Conservation (phyloP, 2,113 vertebrate species). For the Callipepla californica region DNA sequence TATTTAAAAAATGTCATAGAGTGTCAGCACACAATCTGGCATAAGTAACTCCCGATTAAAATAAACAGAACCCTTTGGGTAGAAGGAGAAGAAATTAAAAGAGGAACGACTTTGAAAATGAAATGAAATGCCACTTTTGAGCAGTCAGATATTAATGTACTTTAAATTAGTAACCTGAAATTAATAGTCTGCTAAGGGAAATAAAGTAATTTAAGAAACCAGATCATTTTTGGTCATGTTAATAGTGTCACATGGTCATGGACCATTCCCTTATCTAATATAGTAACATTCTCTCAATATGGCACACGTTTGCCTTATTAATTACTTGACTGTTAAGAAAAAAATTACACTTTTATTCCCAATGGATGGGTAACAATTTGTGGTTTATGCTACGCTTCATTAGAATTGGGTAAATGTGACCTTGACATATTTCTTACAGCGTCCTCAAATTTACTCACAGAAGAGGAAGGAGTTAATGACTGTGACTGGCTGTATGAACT, state of each 20-base stretch:
- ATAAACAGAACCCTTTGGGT: slow-evolving; percentile 55
- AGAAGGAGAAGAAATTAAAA: slow-evolving; percentile 45
- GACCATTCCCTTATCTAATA: slow-evolving; percentile 72
- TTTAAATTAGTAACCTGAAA: slow-evolving; percentile 74
- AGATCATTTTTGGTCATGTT: slow-evolving; percentile 69
- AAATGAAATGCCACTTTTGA: slow-evolving; percentile 64
- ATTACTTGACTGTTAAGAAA: slow-evolving; percentile 70
- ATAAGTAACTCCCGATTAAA: slow-evolving; percentile 51
- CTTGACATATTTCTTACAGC: slow-evolving; percentile 66
- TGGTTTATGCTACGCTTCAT: slow-evolving; percentile 71
- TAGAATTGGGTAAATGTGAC: slow-evolving; percentile 63
- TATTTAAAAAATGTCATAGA: neutral
- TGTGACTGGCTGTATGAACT: neutral
- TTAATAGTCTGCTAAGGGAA: slow-evolving; percentile 73
- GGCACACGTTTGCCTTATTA: slow-evolving; percentile 73
- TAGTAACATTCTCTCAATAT: slow-evolving; percentile 55
- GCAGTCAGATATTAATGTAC: slow-evolving; percentile 50
- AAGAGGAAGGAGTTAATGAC: slow-evolving; percentile 38
- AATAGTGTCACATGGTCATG: slow-evolving; percentile 66
- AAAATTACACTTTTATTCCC: slow-evolving; percentile 48
- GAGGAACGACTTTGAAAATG: slow-evolving; percentile 43
- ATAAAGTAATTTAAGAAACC: slow-evolving; percentile 69
- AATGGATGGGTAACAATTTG: slow-evolving; percentile 62
- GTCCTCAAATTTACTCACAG: neutral
- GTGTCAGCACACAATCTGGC: slow-evolving; percentile 58